Base-by-base conservation (phyloP, 2,888 invertebrate genomes). In the Phyllotreta cruciferae region DNA sequence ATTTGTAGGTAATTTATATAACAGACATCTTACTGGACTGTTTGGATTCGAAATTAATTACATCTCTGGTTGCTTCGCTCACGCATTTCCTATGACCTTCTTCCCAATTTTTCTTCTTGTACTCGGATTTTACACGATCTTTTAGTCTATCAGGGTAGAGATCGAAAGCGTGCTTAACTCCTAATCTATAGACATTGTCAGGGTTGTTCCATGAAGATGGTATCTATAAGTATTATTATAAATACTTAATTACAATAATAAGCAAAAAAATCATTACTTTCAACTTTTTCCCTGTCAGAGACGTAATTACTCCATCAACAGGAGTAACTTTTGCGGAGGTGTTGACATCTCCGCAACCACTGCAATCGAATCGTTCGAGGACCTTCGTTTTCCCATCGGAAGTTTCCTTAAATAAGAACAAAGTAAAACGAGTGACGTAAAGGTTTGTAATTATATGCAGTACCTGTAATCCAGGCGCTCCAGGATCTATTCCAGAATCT, bases 401-500 rank as follows among this genome's bases (percentile, higher is more conserved):
- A 10, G 97, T 93, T 69, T 88, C 85, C 96, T 97, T 79, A 64
- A 81, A 73, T 54, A 35, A 24, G 24, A 24, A 24, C 24, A 3
- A 3, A 24, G 24, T 24, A 24, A 24, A 24, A 24, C 24, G 4
- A 24, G 24, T 24, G 4, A 1, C 24, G 24, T 24, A 24, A 24
- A 24, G 24, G 24, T 24, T 24, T 24, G 24, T 24, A 24, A 24
- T 24, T 24, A 24, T 24, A 38, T 41, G 6, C 6, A n/a, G 4
- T 85, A 94, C 98, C 90, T 94, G 90, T 73, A 99, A 86, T 66
- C 98, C 98, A 68, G 92, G 88, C 6, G 96, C 96, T 50, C 94
- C 94, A 24, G 98, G 98, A 85, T 99, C 98, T 58, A 99, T 94
- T 6, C 98, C 98, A 2, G 98, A 97, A 83, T 99, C 99, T 74